Percentiles rank a stretch among this genome's conserved stretches.
phyloP scores from a whole-genome alignment of 2,888 invertebrate genomes.

The Rhabditophanes sp. region DNA sequence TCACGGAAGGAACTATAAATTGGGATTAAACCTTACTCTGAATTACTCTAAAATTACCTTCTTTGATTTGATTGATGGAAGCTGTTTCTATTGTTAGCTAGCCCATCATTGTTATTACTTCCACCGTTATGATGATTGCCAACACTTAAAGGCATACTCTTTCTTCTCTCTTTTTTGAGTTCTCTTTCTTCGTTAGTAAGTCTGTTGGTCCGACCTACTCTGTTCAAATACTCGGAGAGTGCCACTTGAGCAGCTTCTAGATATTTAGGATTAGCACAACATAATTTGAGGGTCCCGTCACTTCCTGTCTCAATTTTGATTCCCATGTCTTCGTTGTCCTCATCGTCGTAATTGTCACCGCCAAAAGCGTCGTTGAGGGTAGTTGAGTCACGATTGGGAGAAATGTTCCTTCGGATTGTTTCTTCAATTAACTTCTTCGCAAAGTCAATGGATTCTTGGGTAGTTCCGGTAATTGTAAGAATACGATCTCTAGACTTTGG shows the following conservation, averaged over 20 bases:
- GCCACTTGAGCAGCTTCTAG: conserved; percentile 37
- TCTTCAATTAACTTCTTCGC: conserved; percentile 84
- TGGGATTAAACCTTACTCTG: too few species aligned
- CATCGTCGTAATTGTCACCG: conserved; percentile 17
- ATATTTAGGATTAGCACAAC: conserved; percentile 34
- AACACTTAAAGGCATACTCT: conserved; percentile 38
- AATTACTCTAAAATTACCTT: too few species aligned
- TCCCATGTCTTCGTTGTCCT: conserved; percentile 12
- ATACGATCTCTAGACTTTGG: conserved; percentile 82
- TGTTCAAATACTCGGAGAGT: conserved; percentile 24
- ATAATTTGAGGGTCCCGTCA: conserved; percentile 31
- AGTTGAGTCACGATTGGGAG: conserved; percentile 54
- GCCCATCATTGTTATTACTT: too few species aligned
- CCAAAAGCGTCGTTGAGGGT: conserved; percentile 4
- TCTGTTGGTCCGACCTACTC: conserved; percentile 12
- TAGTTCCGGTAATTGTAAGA: conserved; percentile 83
- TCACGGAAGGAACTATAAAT: too few species aligned
- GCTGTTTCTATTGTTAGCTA: too few species aligned
- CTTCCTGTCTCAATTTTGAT: conserved; percentile 29
- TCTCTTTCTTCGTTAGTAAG: conserved; percentile 24
- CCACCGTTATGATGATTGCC: too few species aligned
- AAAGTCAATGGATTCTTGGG: conserved; percentile 75
- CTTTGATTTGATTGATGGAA: too few species aligned
- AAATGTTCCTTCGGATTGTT: conserved; percentile 81
- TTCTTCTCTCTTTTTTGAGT: conserved; percentile 26